Evolutionary conservation across 2,113 vertebrate genomes (phyloP), one percentile per base, ranked within the genome.

Genomic region (Casuarius casuarius): DNA sequence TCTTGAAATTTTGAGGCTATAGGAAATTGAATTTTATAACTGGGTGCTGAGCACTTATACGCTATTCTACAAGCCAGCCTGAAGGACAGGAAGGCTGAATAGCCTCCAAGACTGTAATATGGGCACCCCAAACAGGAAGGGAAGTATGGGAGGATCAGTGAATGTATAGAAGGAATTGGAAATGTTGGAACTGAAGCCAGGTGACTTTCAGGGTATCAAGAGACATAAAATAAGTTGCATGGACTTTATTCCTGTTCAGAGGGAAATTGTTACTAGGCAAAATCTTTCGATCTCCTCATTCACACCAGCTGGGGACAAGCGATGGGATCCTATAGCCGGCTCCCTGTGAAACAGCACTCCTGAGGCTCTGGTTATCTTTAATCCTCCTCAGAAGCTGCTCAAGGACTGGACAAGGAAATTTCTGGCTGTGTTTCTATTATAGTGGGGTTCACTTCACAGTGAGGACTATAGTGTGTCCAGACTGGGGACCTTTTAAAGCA

Each of bases 401-500:
- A 46, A 56, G 6, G 11, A 72, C 54, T 40, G 7, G 29, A 66
- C 46, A 81, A 89, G 5, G 10, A 71, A 9, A 51, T 28, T 78
- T 66, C 20, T 86, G 2, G 35, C n/a, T 73, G 3, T 63, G 6
- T 87, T 87, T 75, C 15, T 62, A 2, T 20, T 63, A 22, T 12
- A 89, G 26, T 35, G 23, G 91, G 54, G 18, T 6, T 63, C 1
- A 52, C 1, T 40, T 65, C 42, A 9, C 42, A 25, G 17, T 58
- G 26, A 67, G 35, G 14, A 44, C 17, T 5, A 68, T 9, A 51
- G 17, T 48, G 5, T 35, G 84, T 85, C n/a, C 38, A n/a, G 5
- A 68, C 9, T 8, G 78, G 25, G 7, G 29, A 62, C 9, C 6
- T 83, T 75, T 44, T 35, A 67, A n/a, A 84, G 5, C 0, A 0